phyloP scores from a whole-genome alignment of 2,113 vertebrate species.

The Cairina moschata region DNA sequence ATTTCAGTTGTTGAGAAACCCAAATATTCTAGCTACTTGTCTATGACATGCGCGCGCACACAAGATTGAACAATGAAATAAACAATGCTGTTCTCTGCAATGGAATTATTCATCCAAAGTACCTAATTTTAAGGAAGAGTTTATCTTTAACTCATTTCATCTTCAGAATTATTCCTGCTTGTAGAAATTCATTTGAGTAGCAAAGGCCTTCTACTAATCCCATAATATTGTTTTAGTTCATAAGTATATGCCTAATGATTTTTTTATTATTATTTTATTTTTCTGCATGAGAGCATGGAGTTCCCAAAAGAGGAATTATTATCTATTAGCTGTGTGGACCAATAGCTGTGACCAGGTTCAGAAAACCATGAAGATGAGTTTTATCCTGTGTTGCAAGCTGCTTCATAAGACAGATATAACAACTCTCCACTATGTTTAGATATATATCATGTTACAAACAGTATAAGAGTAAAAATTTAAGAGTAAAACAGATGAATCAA shows the following conservation, averaged over 20 bases:
- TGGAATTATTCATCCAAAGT: neutral
- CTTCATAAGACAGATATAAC: rapidly evolving
- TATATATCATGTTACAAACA: neutral
- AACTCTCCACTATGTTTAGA: neutral
- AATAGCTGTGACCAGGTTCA: neutral
- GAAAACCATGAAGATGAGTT: neutral
- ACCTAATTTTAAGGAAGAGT: neutral
- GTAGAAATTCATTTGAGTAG: neutral
- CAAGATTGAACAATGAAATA: neutral
- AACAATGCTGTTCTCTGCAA: neutral
- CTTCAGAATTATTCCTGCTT: neutral
- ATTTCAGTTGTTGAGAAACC: neutral
- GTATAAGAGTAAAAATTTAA: neutral
- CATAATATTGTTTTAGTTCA: neutral
- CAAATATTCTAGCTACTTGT: neutral
- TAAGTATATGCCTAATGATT: neutral
- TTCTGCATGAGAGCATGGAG: neutral
- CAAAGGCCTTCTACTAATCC: neutral
- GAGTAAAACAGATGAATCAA: neutral
- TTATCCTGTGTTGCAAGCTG: neutral
- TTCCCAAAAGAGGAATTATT: neutral
- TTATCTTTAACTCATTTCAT: conserved; percentile 4
- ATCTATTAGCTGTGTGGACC: neutral
- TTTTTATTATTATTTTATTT: neutral
- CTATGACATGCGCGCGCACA: neutral